Percentiles rank a stretch among this genome's conserved stretches.
Conservation (phyloP, 2,113 vertebrate species). For the Gymnocephalus cernua region DNA sequence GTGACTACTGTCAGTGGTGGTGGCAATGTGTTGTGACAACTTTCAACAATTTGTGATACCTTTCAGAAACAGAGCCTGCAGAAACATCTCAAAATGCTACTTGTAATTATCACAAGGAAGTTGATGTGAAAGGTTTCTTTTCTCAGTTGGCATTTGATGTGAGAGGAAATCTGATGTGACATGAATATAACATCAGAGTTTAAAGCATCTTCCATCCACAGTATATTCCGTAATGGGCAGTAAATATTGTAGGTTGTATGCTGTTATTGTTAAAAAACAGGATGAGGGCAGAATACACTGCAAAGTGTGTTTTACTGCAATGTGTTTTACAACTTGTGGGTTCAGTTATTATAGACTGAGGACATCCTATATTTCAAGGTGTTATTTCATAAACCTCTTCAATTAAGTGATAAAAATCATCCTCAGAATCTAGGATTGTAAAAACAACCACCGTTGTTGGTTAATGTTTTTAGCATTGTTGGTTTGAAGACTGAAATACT, state of each 20-base stretch:
- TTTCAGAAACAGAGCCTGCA: constrained; percentile 10
- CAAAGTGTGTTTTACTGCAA: background rate
- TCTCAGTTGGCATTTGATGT: constrained; percentile 4
- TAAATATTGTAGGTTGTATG: background rate
- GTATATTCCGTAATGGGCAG: too few relatives aligned
- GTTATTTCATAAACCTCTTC: background rate
- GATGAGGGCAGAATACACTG: background rate
- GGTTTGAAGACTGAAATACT: too few relatives aligned
- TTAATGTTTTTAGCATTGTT: too few relatives aligned
- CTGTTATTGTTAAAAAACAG: background rate
- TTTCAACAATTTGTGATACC: background rate
- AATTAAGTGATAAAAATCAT: background rate
- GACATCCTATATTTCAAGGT: background rate
- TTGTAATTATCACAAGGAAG: constrained; percentile 9
- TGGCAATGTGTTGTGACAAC: background rate
- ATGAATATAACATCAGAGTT: background rate
- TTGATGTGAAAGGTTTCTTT: constrained; percentile 24
- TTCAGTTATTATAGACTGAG: too few relatives aligned
- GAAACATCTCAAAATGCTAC: constrained; percentile 1
- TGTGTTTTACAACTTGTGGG: background rate
- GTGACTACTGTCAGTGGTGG: background rate
- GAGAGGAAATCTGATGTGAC: constrained; percentile 20
- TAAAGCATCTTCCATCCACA: background rate
- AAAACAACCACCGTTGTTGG: too few relatives aligned
- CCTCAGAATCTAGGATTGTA: too few relatives aligned